phyloP scores from a whole-genome alignment of 2,888 invertebrate genomes.

The Diplolepis rosae region DNA sequence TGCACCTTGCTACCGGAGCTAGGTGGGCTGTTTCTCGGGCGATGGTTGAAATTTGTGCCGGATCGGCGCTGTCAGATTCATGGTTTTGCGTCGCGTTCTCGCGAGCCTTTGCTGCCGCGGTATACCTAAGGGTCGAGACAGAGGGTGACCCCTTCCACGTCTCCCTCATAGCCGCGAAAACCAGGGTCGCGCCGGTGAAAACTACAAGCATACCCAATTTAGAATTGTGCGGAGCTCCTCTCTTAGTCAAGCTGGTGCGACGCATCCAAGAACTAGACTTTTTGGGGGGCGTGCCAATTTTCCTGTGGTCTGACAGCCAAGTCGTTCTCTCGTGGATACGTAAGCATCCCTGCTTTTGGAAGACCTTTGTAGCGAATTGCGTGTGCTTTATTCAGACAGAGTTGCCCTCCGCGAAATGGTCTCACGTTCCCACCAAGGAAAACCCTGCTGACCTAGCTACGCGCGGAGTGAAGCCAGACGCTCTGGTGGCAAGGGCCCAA shows the following conservation, averaged over 20 bases:
- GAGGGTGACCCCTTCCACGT: constrained; percentile 2
- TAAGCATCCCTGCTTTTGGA: constrained; percentile 52
- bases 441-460: constrained; percentile 39
- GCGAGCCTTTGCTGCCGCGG: constrained; percentile 36
- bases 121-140: constrained; percentile 36
- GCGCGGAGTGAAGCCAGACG: constrained; percentile 19
- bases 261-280: constrained; percentile 30
- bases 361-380: constrained; percentile 55
- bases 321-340: constrained; percentile 52
- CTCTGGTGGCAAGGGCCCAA: neutral
- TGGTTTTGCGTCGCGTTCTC: constrained; percentile 42
- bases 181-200: constrained; percentile 41
- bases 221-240: constrained; percentile 41
- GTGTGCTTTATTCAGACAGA: constrained; percentile 52
- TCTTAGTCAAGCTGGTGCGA: constrained; percentile 34
- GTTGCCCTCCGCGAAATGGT: constrained; percentile 50
- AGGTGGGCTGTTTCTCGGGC: neutral
- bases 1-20: constrained; percentile 10
- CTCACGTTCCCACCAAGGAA: constrained; percentile 45
- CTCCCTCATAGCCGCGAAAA: constrained; percentile 37
- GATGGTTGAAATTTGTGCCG: neutral
- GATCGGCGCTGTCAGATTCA: constrained; percentile 26
- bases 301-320: constrained; percentile 52
- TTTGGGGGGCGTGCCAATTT: constrained; percentile 24
- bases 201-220: constrained; percentile 42